A percentile compares a stretch with the other conserved stretches of the same genome.
phyloP scores from a whole-genome alignment of 1,140 invertebrate species.

The Thaumetopoea pityocampa region DNA sequence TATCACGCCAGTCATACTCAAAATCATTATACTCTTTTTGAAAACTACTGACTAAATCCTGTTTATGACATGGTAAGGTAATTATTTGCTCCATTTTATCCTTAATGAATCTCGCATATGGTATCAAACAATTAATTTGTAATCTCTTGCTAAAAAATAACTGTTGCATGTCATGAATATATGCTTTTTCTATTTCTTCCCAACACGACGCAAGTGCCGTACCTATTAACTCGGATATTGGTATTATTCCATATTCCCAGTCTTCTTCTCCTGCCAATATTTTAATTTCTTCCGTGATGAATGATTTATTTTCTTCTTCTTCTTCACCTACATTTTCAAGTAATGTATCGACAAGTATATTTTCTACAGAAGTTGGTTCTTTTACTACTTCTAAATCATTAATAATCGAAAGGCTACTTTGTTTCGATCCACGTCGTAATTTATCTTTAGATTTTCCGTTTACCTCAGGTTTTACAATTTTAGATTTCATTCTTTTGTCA shows the following conservation, averaged over 20 bases:
- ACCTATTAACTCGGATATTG: constrained; percentile 50
- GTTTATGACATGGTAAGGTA: constrained; percentile 73
- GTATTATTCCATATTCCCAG: constrained; percentile 74
- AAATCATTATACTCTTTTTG: constrained; percentile 77
- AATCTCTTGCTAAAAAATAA: constrained; percentile 74
- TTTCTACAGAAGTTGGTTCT: constrained; percentile 32
- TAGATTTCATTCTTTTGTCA: constrained; percentile 55
- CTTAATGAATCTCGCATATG: constrained; percentile 71
- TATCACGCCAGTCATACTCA: constrained; percentile 72
- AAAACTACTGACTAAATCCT: constrained; percentile 73
- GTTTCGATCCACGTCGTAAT: constrained; percentile 39
- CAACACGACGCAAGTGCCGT: constrained; percentile 72
- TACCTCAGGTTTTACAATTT: constrained; percentile 52
- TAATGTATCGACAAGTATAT: constrained; percentile 25
- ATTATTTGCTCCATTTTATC: constrained; percentile 74
- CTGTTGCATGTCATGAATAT: constrained; percentile 74
- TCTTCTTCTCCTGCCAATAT: constrained; percentile 68
- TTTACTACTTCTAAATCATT: constrained; percentile 47
- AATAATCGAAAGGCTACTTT: constrained; percentile 34
- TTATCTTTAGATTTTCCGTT: constrained; percentile 49
- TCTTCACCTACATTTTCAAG: constrained; percentile 30
- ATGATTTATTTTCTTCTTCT: constrained; percentile 26
- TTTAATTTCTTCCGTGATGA: constrained; percentile 36
- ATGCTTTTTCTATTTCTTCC: constrained; percentile 75
- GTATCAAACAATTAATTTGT: constrained; percentile 69